These are phyloP conservation scores for Stenolophus ochropezus DNA, from an alignment of 2,888 invertebrate species.

Conservation along the genomic window DNA sequence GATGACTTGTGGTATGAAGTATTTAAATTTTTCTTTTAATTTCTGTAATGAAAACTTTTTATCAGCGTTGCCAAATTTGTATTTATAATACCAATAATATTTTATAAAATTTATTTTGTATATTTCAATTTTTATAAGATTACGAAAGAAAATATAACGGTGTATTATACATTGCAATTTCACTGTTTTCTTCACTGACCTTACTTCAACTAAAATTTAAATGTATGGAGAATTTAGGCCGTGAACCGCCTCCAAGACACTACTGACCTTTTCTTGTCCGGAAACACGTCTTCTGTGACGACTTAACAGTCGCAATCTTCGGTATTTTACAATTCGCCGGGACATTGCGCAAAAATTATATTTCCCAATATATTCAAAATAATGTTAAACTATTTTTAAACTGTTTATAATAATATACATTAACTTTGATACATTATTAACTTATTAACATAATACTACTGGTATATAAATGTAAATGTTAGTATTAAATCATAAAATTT, in stretches of 20 bases:
- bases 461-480: no score
- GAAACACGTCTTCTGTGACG: conserved; percentile 14
- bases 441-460: no score
- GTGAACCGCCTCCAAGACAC: conserved; percentile 12
- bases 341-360: conserved; percentile 2
- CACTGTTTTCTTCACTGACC: conserved; percentile 2
- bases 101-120: neutral
- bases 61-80: no score
- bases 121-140: neutral
- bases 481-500: no score
- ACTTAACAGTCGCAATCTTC: neutral
- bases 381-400: no score
- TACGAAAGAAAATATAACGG: neutral
- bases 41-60: no score
- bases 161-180: neutral
- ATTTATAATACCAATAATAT: no score
- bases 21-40: no score
- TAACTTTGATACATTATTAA: no score
- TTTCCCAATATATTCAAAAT: no score
- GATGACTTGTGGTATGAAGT: no score
- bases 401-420: no score
- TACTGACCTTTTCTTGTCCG: conserved; percentile 35
- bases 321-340: conserved; percentile 28
- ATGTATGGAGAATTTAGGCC: conserved; percentile 31
- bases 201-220: neutral